Base-by-base conservation (phyloP, 2,888 invertebrate species). In the Nymphalis polychloros region DNA sequence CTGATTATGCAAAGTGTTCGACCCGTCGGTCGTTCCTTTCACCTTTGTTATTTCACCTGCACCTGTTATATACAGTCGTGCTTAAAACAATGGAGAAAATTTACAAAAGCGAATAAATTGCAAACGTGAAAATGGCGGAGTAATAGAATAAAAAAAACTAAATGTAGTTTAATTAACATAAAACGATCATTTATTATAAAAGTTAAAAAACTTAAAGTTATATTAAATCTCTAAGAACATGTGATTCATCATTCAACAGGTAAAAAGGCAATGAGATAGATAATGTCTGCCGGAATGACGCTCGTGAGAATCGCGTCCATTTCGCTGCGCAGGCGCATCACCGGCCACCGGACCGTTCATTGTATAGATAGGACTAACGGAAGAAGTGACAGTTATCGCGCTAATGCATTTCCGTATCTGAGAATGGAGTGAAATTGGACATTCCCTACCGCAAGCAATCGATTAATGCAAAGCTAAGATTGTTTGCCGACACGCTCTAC, bases 271-370 rank as follows among this genome's bases (percentile, higher is more conserved):
- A 53, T 61, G 50, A 61, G 57, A 64, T 57, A 41, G 64, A 50
- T 55, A 62, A 69, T 67, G 19, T 27, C 48, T n/a, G 59, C 46
- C 48, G 64, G 41, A 65, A 64, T 69, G 69, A 68, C 47, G 69
- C 78, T 82, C 84, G 83, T 86, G 87, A 84, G 86, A 87, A 85
- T 84, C 71, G 72, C 78, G 76, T 78, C 81, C 78, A 83, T 83
- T 84, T 82, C 78, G 76, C 53, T 71, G 73, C 78, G 80, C 76
- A 69, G 62, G 80, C 81, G 79, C 82, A 80, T 80, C 82, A 80
- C 61, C 67, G 62, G 41, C 41, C 62, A 57, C 23, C 49, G 61
- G 55, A 64, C 64, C 78, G 76, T 77, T 72, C 78, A 76, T 81
- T 80, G 82, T 81, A 83, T 79, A 79, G 80, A 81, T 76, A 78